phyloP scores from a whole-genome alignment of 2,113 vertebrate genomes.

The Heterochromis multidens region DNA sequence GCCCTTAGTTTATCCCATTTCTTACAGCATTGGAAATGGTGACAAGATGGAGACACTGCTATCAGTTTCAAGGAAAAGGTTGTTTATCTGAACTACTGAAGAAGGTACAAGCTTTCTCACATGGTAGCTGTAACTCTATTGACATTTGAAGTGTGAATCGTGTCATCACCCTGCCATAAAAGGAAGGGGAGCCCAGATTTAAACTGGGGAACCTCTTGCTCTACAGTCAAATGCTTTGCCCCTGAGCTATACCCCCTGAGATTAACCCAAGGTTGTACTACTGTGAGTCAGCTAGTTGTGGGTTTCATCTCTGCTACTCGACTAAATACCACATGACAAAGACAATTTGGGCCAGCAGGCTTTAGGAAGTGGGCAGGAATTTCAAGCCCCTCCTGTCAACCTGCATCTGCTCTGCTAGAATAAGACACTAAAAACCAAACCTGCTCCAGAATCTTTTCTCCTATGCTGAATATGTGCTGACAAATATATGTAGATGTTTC shows the following conservation, averaged over 20 bases:
- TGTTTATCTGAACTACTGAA: background rate
- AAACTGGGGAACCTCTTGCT: constrained; percentile 7
- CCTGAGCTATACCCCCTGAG: background rate
- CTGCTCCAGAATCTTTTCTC: background rate
- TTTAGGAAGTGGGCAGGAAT: constrained; percentile 40
- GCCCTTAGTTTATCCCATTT: background rate
- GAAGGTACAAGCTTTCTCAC: background rate
- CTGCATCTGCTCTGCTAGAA: constrained; percentile 11
- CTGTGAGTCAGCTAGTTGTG: background rate
- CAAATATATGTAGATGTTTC: background rate
- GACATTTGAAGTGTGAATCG: background rate
- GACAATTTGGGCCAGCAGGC: constrained; percentile 24
- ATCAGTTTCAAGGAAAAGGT: background rate
- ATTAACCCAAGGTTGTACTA: background rate
- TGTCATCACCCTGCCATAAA: background rate
- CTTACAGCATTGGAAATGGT: background rate
- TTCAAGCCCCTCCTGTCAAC: constrained; percentile 9
- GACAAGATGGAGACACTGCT: too few species aligned
- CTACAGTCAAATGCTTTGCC: constrained; percentile 11
- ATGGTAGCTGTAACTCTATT: background rate
- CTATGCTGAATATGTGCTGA: background rate
- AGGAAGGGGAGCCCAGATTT: background rate
- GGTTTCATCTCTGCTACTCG: constrained; percentile 25
- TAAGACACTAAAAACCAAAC: background rate
- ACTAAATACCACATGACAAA: constrained; percentile 35